phyloP scores from a whole-genome alignment of 1,140 invertebrate species.

The Cephus cinctus region DNA sequence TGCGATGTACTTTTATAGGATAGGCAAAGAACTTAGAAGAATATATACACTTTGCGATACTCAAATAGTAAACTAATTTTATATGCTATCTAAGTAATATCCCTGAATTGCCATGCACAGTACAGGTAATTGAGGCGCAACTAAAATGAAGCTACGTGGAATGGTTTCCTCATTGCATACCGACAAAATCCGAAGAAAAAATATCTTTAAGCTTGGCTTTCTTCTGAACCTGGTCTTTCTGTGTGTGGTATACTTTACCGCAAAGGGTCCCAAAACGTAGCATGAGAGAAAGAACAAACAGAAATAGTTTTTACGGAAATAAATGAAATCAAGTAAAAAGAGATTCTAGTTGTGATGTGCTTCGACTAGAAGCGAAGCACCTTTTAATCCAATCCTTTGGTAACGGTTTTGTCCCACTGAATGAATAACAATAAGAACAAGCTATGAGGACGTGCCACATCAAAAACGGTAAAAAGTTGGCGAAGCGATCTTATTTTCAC shows the following conservation, averaged over 20 bases:
- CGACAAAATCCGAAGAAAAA: constrained; percentile 71
- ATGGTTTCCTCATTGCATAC: constrained; percentile 49
- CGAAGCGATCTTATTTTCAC: neutral
- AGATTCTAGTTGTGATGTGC: too few relatives aligned
- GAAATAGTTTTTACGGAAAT: constrained; percentile 32
- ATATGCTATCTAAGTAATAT: too few relatives aligned
- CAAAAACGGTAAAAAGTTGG: neutral
- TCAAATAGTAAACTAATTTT: too few relatives aligned
- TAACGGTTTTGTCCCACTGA: too few relatives aligned
- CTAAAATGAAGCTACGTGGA: constrained; percentile 29
- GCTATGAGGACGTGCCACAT: neutral
- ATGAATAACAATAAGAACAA: too few relatives aligned
- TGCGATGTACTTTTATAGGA: too few relatives aligned
- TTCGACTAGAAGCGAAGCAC: too few relatives aligned
- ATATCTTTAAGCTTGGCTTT: constrained; percentile 76
- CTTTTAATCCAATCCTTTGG: too few relatives aligned
- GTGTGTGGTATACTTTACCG: constrained; percentile 69
- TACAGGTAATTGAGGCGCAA: constrained; percentile 15
- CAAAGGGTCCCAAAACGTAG: constrained; percentile 43
- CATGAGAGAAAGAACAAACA: constrained; percentile 52
- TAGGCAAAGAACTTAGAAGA: too few relatives aligned
- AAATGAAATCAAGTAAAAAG: constrained; percentile 6
- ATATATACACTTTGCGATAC: too few relatives aligned
- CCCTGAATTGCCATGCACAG: too few relatives aligned
- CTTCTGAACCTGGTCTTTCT: constrained; percentile 69